phyloP scores from a whole-genome alignment of 1,140 invertebrate species.

The Bombus affinis region DNA sequence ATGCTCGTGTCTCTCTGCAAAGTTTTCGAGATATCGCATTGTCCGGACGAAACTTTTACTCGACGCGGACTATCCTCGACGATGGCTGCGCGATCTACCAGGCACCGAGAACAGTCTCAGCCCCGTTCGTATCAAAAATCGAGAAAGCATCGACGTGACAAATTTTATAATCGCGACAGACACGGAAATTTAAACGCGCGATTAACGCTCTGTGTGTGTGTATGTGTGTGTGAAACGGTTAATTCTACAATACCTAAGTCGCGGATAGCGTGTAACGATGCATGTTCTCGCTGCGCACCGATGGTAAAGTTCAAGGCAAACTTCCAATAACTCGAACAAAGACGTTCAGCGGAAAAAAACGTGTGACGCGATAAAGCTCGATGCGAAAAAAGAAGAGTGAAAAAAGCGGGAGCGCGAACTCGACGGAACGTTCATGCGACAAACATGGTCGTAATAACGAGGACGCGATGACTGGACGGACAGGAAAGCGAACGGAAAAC shows the following conservation, averaged over 20 bases:
- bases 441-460: not conserved
- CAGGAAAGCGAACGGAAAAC: not conserved
- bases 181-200: too few species aligned
- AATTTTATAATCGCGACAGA: too few species aligned
- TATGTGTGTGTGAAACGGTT: too few species aligned
- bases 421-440: not conserved
- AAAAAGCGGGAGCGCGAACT: slow-evolving; percentile 30
- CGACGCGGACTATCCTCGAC: too few species aligned
- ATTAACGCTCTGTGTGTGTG: too few species aligned
- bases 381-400: slow-evolving; percentile 11
- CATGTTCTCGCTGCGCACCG: not conserved
- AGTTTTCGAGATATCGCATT: too few species aligned
- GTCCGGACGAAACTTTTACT: too few species aligned
- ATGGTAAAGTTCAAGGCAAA: slow-evolving; percentile 45
- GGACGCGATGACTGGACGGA: not conserved
- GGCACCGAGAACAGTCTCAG: too few species aligned
- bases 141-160: too few species aligned
- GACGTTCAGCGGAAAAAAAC: not conserved
- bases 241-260: not conserved
- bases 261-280: not conserved
- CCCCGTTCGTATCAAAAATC: fast-evolving
- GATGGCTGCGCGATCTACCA: too few species aligned
- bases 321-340: slow-evolving; percentile 16
- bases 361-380: slow-evolving; percentile 20
- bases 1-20: too few species aligned